Evolutionary conservation across 2,113 vertebrate genomes (phyloP).

Genomic region (Fulmarus glacialis): DNA sequence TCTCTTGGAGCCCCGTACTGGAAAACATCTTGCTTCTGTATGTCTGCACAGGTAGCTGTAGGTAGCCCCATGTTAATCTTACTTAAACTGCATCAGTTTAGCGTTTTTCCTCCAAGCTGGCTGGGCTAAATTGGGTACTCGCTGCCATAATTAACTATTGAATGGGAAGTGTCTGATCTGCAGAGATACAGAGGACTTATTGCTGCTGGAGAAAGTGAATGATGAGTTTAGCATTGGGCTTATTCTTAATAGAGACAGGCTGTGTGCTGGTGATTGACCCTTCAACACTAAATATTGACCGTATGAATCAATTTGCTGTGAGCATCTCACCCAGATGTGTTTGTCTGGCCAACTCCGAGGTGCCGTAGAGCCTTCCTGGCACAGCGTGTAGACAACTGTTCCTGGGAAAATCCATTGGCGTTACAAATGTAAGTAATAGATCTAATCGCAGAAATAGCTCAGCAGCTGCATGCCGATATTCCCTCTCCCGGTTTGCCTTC

Average conservation of each 20-base stretch:
- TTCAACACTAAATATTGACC: background rate
- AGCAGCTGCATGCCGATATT: background rate
- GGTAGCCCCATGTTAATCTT: background rate
- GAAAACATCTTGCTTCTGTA: background rate
- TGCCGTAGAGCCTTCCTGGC: background rate
- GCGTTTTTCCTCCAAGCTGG: background rate
- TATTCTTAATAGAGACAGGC: background rate
- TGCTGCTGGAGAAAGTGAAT: background rate
- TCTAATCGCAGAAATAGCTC: rapidly evolving
- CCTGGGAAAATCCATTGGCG: rapidly evolving
- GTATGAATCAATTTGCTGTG: background rate
- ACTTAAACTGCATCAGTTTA: background rate
- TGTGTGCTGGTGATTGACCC: background rate
- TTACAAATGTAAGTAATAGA: rapidly evolving
- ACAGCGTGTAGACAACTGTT: rapidly evolving
- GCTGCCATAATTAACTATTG: background rate
- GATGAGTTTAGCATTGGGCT: background rate
- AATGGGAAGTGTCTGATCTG: background rate
- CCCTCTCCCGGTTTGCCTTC: background rate
- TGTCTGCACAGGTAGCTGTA: background rate
- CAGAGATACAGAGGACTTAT: background rate
- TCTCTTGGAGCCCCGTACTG: background rate
- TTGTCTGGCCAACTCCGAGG: background rate
- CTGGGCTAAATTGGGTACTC: background rate
- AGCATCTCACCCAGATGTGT: rapidly evolving